Percentiles rank a stretch among this genome's conserved stretches.
These are phyloP conservation scores for Mallotus villosus DNA, from an alignment of 2,797 vertebrate genomes.

Conservation along the genomic window DNA sequence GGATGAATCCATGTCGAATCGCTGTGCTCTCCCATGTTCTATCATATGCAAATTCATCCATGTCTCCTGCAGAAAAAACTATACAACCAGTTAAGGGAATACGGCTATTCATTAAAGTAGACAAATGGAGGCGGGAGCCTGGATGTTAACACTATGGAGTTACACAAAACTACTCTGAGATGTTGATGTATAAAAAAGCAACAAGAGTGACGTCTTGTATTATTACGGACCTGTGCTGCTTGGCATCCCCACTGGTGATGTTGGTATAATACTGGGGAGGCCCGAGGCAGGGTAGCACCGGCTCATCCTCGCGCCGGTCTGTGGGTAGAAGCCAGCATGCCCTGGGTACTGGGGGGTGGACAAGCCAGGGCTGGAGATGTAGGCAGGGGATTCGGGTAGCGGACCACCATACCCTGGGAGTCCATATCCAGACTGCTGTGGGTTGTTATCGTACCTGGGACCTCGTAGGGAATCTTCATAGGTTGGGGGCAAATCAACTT, in stretches of 20 bases:
- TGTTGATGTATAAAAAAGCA: too few species aligned
- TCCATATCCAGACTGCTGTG: constrained; percentile 48
- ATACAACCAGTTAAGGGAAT: background rate
- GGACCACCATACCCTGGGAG: constrained; percentile 16
- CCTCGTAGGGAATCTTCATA: constrained; percentile 84
- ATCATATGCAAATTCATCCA: constrained; percentile 60
- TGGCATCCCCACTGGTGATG: constrained; percentile 60
- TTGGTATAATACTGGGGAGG: constrained; percentile 57
- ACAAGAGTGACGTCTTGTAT: background rate
- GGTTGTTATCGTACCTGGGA: constrained; percentile 58
- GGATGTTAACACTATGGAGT: background rate
- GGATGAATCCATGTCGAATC: constrained; percentile 87
- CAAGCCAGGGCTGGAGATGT: constrained; percentile 57
- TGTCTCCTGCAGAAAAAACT: constrained; percentile 60
- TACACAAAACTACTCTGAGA: too few species aligned
- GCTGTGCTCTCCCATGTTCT: constrained; percentile 80
- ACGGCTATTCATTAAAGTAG: constrained; percentile 13
- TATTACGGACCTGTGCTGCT: constrained; percentile 54
- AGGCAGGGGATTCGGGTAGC: constrained; percentile 58
- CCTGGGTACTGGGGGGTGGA: constrained; percentile 59
- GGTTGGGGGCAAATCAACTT: constrained; percentile 78
- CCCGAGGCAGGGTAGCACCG: constrained; percentile 53
- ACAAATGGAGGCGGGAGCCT: constrained; percentile 10
- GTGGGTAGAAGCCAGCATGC: constrained; percentile 63
- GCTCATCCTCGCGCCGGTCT: constrained; percentile 53